Percentiles rank a stretch among this genome's conserved stretches.
These are phyloP conservation scores for Nomada goodeniana DNA, from an alignment of 2,888 invertebrate genomes.

Conservation along the genomic window DNA sequence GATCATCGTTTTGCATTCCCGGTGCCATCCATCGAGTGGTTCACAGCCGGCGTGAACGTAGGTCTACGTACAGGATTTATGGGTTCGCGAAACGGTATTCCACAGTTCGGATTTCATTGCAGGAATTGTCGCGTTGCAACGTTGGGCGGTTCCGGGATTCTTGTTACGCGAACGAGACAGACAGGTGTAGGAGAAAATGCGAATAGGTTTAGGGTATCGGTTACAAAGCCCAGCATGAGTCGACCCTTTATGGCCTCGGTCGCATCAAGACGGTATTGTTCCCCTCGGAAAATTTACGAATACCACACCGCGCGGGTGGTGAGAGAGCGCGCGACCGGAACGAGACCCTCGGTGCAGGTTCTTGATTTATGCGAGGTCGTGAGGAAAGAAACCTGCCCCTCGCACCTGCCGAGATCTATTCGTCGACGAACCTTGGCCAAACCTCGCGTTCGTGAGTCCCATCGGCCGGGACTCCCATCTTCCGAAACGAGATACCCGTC, in stretches of 20 bases:
- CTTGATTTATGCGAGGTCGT: conserved; percentile 73
- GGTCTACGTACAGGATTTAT: too few relatives aligned
- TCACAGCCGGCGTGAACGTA: background rate
- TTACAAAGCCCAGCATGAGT: conserved; percentile 70
- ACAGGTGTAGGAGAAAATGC: conserved; percentile 66
- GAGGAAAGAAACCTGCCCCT: conserved; percentile 27
- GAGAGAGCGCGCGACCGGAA: conserved; percentile 34
- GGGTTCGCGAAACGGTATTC: background rate
- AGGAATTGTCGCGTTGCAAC: too few relatives aligned
- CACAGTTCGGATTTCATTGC: background rate
- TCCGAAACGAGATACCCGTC: background rate
- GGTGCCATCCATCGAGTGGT: background rate
- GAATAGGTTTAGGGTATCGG: conserved; percentile 69
- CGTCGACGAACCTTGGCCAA: background rate
- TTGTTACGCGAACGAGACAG: conserved; percentile 41
- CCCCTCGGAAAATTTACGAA: conserved; percentile 72
- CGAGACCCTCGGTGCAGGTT: conserved; percentile 46
- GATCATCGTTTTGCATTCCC: conserved; percentile 35
- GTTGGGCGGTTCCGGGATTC: conserved; percentile 22
- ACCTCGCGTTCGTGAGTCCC: background rate
- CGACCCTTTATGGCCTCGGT: conserved; percentile 42
- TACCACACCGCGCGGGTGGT: conserved; percentile 46
- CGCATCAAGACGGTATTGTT: conserved; percentile 70
- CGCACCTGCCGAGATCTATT: conserved; percentile 47
- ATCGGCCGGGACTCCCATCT: too few relatives aligned